Conservation (phyloP, 35 echinoderm and acorn worm species). For the Ptychodera flava region DNA sequence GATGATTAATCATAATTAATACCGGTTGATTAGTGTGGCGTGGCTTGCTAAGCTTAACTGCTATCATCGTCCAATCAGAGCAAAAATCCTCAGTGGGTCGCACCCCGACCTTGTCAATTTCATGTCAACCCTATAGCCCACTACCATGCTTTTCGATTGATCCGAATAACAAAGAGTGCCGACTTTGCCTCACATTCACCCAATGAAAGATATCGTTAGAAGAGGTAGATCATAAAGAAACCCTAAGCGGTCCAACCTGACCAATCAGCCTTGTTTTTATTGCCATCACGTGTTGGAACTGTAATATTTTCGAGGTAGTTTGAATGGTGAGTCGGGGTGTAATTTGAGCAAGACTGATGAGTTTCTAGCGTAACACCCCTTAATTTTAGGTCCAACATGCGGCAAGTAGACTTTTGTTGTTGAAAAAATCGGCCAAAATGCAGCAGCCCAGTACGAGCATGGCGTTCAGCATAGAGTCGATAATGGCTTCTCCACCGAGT, state of each 20-base stretch:
- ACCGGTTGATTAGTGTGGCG: neutral
- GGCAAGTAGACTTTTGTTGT: neutral
- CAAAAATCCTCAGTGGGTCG: neutral
- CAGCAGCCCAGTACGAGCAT: neutral
- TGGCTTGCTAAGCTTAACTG: neutral
- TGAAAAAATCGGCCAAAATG: neutral
- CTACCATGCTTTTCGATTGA: neutral
- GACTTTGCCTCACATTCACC: neutral
- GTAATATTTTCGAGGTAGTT: neutral
- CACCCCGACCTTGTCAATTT: neutral
- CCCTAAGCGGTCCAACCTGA: neutral
- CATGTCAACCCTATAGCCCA: neutral
- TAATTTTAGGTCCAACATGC: neutral
- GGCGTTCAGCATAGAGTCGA: neutral
- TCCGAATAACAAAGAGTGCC: neutral
- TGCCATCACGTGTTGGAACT: neutral
- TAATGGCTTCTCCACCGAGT: neutral
- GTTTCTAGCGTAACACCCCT: neutral
- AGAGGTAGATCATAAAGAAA: neutral
- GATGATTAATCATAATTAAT: neutral
- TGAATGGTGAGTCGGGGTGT: neutral
- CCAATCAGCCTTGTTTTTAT: neutral
- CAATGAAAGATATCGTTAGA: neutral
- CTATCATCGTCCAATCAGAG: neutral
- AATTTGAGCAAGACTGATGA: neutral